Evolutionary conservation across 2,113 vertebrate genomes (phyloP).

Genomic region (Tragelaphus imberbis): DNA sequence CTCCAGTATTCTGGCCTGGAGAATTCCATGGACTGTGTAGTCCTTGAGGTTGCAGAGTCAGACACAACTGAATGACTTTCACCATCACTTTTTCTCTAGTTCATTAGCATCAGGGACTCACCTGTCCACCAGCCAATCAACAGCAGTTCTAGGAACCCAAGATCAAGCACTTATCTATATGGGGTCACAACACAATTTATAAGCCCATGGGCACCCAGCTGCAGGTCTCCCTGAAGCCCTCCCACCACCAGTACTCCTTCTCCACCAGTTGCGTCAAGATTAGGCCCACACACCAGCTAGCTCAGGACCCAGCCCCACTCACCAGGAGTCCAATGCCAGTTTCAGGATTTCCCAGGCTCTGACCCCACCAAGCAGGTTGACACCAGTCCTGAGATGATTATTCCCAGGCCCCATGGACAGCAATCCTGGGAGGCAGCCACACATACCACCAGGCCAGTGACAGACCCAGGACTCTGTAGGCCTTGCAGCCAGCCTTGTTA

Average conservation of each 20-base stretch:
- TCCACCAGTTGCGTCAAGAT: not conserved
- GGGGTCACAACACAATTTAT: not conserved
- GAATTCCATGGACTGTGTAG: not conserved
- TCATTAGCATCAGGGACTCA: not conserved
- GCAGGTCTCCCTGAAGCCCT: not conserved
- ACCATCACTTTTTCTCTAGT: not conserved
- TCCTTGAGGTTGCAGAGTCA: not conserved
- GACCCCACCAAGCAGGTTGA: not conserved
- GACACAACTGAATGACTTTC: not conserved
- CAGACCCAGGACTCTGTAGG: not conserved
- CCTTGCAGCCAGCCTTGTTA: not conserved
- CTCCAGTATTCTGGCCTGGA: not conserved
- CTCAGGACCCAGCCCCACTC: not conserved
- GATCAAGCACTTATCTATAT: not conserved
- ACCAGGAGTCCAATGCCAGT: not conserved
- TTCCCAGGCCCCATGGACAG: not conserved
- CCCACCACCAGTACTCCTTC: not conserved
- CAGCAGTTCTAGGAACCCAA: not conserved
- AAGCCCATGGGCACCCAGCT: not conserved
- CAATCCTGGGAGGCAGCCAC: not conserved
- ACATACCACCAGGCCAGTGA: not conserved
- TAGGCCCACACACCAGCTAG: not conserved
- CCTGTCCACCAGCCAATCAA: not conserved
- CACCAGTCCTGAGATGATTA: not conserved
- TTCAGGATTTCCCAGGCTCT: not conserved